Base-by-base conservation (phyloP, 2,113 vertebrate species). In the Thinocorus orbignyianus region DNA sequence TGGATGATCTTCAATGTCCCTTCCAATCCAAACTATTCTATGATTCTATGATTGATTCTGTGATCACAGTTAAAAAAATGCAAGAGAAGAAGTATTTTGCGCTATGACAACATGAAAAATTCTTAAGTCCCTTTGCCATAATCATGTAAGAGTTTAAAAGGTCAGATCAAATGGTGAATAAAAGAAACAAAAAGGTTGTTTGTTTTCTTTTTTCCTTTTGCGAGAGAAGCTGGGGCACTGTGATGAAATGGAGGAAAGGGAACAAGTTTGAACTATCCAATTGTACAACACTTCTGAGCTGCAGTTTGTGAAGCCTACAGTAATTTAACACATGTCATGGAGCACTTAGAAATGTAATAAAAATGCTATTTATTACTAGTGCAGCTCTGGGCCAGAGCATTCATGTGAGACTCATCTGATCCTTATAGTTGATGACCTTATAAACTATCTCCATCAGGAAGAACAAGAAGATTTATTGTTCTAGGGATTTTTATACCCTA, bases 271-370 rank as follows among this genome's bases (percentile, higher is more conserved):
- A 93, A n/a, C 44, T 80, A 55, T 55, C 54, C 92, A 94, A 41
- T 72, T 91, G 78, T 66, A 93, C 90, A 92, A 72, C 39, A 85
- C 33, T 93, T 96, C 80, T 92, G 92, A 93, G 69, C 62, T 97
- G 80, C 89, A 95, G 44, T 83, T 96, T 82, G 61, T 93, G 96
- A 97, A 82, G 49, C 73, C 55, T 69, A 80, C 44, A 77, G 87
- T 93, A 93, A 97, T 97, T 95, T 96, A 97, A 95, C 94, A 97
- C 66, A 92, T 74, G 85, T 86, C 88, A 89, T 57, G 62, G 84
- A 95, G 76, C 88, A 92, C 83, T 96, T 94, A 80, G 86, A 97
- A 96, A 94, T 95, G 93, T 95, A 95, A 93, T 95, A 95, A 95
- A 94, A 97, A 91, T 73, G 25, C 79, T 95, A 83, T 96, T 97